Evolutionary conservation across 1,140 invertebrate genomes (phyloP), one percentile per base, ranked within the genome.

Genomic region (Popillia japonica): DNA sequence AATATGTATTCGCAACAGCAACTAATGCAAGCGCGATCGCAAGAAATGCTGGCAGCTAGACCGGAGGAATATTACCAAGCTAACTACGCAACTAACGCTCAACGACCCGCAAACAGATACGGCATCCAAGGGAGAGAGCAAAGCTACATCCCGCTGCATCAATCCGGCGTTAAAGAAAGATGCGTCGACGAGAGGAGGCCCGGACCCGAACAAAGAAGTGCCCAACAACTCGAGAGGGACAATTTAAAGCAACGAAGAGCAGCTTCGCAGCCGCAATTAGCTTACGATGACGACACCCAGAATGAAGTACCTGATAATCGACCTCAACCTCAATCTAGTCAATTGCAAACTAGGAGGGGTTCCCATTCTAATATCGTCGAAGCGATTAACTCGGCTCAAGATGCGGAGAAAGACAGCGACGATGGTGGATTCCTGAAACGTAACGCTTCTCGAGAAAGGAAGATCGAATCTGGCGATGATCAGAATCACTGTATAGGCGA

Each of bases 201-300:
- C 3, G 40, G 14, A 6, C 20, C 68, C 0, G 79, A 85, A 74
- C 78, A 82, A 72, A 84, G 90, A 83, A 90, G 89, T 83, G 89
- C 89, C 59, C 90, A 90, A 83, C 90, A 90, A 82, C 81, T 91
- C 61, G 89, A 90, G 83, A 84, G 90, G 81, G 90, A 91, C 82
- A 89, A 87, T 64, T 87, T 90, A 61, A 90, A 90, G 83, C 87
- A 88, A 2, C 84, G 89, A 81, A 84, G 90, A 79, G 90, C 92
- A 1, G 87, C 89, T 0, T 93, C 92, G 0, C 92, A 93, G 78
- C 92, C 92, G 7, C 92, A 93, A 76, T 84, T 92, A 9, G 88
- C 90, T 11, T 90, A 90, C 76, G 91, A 90, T 44, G 88, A 89
- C 59, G 88, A 89, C 44, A 81, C 78, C 4, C 77, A 81, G 79